Evolutionary conservation across 2,113 vertebrate species (phyloP).

Genomic region (Sceloporus undulatus): DNA sequence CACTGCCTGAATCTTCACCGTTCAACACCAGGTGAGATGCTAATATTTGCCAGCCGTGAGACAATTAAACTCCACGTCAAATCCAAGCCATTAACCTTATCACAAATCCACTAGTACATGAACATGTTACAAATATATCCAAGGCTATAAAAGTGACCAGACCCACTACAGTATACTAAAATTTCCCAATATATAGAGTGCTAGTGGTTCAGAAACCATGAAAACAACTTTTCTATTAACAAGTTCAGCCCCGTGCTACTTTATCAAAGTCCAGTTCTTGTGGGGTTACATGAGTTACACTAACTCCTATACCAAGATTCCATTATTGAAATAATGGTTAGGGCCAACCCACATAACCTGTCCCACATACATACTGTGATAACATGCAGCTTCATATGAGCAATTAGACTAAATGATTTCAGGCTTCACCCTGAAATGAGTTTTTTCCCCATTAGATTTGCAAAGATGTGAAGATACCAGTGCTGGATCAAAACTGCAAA

Average conservation of each 20-base stretch:
- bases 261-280: neutral
- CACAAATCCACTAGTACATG: slow-evolving; percentile 71
- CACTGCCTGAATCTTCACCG: slow-evolving; percentile 65
- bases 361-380: neutral
- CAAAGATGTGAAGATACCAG: neutral
- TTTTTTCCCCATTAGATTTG: neutral
- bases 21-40: slow-evolving; percentile 69
- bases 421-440: neutral
- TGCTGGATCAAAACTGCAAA: neutral
- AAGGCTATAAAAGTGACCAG: slow-evolving; percentile 47
- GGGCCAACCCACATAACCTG: neutral
- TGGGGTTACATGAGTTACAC: neutral
- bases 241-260: neutral
- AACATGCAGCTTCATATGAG: neutral
- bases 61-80: slow-evolving; percentile 75
- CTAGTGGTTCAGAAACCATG: neutral
- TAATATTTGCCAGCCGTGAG: slow-evolving; percentile 74
- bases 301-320: neutral
- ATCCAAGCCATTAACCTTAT: slow-evolving; percentile 76
- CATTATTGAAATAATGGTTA: neutral
- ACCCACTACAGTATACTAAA: neutral
- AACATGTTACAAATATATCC: slow-evolving; percentile 63
- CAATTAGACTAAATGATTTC: neutral
- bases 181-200: neutral
- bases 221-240: neutral